phyloP scores from a whole-genome alignment of 2,113 vertebrate genomes.

The Kryptolebias marmoratus region DNA sequence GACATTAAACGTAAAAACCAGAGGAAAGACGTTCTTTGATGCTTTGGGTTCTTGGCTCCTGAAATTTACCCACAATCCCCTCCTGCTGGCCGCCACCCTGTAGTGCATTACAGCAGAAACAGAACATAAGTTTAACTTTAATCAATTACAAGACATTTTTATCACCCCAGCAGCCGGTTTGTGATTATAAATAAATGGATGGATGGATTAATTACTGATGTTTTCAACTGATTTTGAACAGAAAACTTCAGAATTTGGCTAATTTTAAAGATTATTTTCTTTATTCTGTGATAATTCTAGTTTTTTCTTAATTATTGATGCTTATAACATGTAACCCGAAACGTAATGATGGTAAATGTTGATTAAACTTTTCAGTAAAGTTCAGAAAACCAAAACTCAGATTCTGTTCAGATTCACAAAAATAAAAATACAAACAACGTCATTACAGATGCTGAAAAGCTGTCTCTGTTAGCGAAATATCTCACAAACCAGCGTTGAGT shows the following conservation, averaged over 20 bases:
- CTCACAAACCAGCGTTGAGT: too few relatives aligned
- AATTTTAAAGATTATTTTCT: neutral
- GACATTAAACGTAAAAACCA: neutral
- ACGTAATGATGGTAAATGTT: too few relatives aligned
- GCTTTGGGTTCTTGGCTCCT: neutral
- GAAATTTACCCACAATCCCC: constrained; percentile 11
- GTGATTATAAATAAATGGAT: constrained; percentile 36
- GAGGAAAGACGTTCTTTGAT: neutral
- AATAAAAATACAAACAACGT: too few relatives aligned
- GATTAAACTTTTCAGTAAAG: too few relatives aligned
- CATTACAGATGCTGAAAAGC: too few relatives aligned
- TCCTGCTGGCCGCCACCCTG: constrained; percentile 37
- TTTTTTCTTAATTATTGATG: too few relatives aligned
- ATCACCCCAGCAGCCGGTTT: neutral
- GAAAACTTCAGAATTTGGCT: neutral
- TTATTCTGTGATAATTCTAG: too few relatives aligned
- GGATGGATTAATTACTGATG: constrained; percentile 8
- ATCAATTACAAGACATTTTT: too few relatives aligned
- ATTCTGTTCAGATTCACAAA: too few relatives aligned
- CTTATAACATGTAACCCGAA: too few relatives aligned
- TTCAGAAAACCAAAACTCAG: too few relatives aligned
- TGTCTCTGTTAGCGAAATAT: too few relatives aligned
- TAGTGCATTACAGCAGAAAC: neutral
- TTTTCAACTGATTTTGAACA: neutral
- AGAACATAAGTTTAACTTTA: neutral